phyloP scores from a whole-genome alignment of 2,797 vertebrate genomes.

The Gadopsis marmoratus region DNA sequence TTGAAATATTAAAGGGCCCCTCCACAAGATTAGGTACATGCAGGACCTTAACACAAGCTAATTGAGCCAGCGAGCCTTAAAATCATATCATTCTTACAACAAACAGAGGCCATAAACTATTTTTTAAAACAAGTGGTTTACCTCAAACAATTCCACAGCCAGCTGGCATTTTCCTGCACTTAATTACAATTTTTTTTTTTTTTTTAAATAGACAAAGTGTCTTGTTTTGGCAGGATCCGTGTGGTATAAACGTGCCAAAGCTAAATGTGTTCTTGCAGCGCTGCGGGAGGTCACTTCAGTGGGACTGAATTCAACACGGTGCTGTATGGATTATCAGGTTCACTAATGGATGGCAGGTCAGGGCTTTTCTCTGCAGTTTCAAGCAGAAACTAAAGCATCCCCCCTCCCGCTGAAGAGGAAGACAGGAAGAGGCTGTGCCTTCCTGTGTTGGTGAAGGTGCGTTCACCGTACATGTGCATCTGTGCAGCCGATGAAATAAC shows the following conservation, averaged over 20 bases:
- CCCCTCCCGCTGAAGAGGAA: neutral
- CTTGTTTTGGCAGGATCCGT: neutral
- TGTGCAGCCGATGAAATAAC: neutral
- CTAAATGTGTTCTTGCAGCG: neutral
- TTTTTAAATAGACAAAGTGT: neutral
- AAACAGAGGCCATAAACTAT: neutral
- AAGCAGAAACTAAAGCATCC: neutral
- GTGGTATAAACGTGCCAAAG: neutral
- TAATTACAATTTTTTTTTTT: neutral
- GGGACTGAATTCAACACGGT: neutral
- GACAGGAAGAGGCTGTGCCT: neutral
- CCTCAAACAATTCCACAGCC: neutral
- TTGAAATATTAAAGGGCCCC: neutral
- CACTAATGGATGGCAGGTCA: constrained; percentile 15
- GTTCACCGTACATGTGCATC: neutral
- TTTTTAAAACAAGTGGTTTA: neutral
- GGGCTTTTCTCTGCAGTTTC: neutral
- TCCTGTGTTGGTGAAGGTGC: neutral
- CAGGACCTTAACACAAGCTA: neutral
- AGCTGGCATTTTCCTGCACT: neutral
- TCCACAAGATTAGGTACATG: neutral
- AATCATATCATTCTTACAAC: neutral
- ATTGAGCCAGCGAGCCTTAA: neutral
- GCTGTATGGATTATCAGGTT: constrained; percentile 3
- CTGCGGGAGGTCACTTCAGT: neutral